Conservation (phyloP, 1,140 invertebrate genomes). For the Formica exsecta region DNA sequence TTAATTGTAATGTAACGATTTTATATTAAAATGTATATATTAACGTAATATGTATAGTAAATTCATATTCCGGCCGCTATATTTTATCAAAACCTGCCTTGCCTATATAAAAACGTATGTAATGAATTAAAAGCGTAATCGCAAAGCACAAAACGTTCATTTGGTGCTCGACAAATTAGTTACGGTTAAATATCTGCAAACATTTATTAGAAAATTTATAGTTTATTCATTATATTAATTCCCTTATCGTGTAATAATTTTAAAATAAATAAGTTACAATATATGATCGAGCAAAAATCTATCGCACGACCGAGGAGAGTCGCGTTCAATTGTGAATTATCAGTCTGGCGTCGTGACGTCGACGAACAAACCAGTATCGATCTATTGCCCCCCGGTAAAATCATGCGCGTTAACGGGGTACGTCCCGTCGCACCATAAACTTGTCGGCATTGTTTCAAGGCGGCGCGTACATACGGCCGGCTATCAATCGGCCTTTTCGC, state of each 20-base stretch:
- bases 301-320: background rate
- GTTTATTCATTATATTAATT: background rate
- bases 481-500: conserved; percentile 82
- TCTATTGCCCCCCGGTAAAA: conserved; percentile 46
- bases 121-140: background rate
- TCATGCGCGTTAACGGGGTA: conserved; percentile 64
- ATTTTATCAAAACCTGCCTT: background rate
- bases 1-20: no score
- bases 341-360: conserved; percentile 32
- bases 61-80: background rate
- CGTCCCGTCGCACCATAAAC: conserved; percentile 55
- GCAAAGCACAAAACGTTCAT: background rate
- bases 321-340: conserved; percentile 44
- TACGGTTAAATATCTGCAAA: background rate
- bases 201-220: background rate
- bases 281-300: background rate
- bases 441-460: conserved; percentile 67
- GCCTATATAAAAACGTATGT: background rate
- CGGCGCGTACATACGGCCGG: conserved; percentile 28
- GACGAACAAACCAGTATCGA: conserved; percentile 67
- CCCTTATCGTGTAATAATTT: background rate
- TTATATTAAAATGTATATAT: no score
- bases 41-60: no score
- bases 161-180: background rate
- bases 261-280: background rate